Percentiles rank a stretch among this genome's conserved stretches.
These are phyloP conservation scores for Ellobium chinense DNA, from an alignment of 2,888 invertebrate species.

Conservation along the genomic window DNA sequence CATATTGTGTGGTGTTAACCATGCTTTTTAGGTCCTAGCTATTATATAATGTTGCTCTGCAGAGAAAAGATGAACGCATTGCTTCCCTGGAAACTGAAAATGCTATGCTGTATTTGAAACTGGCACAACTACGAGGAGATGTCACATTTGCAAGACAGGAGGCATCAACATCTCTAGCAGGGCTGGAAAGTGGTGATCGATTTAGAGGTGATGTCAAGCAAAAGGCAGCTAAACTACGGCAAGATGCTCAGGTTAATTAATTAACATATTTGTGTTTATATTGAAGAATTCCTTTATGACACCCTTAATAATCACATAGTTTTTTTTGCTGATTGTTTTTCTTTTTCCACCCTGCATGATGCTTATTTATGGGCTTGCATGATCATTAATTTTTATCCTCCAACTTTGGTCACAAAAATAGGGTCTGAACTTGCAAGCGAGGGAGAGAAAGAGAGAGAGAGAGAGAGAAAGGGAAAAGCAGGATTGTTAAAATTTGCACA, in stretches of 20 bases:
- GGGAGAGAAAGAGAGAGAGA: too few species aligned
- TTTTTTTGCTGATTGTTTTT: slow-evolving; percentile 8
- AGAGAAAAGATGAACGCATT: slow-evolving; percentile 72
- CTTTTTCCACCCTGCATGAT: background rate
- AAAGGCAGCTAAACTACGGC: slow-evolving; percentile 24
- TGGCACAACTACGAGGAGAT: slow-evolving; percentile 67
- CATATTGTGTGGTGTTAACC: too few species aligned
- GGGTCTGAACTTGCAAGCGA: too few species aligned
- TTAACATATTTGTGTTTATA: too few species aligned
- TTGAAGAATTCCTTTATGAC: too few species aligned
- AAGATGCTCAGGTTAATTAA: slow-evolving; percentile 47
- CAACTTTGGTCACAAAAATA: too few species aligned
- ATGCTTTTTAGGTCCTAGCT: too few species aligned
- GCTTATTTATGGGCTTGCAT: background rate
- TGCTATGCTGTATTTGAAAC: slow-evolving; percentile 72
- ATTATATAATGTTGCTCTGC: too few species aligned
- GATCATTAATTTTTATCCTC: too few species aligned
- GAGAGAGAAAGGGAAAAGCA: too few species aligned
- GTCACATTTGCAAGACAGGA: slow-evolving; percentile 63
- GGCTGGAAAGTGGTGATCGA: slow-evolving; percentile 16
- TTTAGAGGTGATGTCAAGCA: slow-evolving; percentile 33
- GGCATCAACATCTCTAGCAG: slow-evolving; percentile 29
- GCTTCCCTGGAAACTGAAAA: slow-evolving; percentile 73
- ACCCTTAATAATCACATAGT: too few species aligned
- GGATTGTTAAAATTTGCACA: too few species aligned